A percentile compares a stretch with the other conserved stretches of the same genome.
Evolutionary conservation across 1,140 invertebrate species (phyloP).

Genomic region (Acyrthosiphon pisum): DNA sequence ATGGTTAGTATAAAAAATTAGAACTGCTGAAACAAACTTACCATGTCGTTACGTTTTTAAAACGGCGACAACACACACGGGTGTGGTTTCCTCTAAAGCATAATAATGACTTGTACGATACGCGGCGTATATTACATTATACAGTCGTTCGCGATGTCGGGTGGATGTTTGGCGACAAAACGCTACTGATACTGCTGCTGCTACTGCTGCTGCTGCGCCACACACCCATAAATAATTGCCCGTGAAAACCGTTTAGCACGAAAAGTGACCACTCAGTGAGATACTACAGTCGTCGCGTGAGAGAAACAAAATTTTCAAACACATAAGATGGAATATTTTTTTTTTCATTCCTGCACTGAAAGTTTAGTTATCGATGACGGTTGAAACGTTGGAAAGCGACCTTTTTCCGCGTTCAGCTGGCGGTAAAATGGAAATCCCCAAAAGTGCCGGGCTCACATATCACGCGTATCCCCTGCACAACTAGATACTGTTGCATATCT

Average conservation of each 20-base stretch:
- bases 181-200: too few relatives aligned
- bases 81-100: background rate
- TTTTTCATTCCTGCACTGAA: too few relatives aligned
- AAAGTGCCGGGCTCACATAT: too few relatives aligned
- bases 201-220: too few relatives aligned
- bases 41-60: background rate
- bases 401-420: too few relatives aligned
- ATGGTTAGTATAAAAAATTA: too few relatives aligned
- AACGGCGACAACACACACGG: background rate
- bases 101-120: background rate
- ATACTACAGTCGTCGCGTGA: background rate
- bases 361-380: too few relatives aligned
- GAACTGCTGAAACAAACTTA: background rate
- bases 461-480: too few relatives aligned
- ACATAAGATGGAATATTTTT: background rate
- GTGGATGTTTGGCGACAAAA: background rate
- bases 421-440: too few relatives aligned
- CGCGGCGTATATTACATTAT: background rate
- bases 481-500: too few relatives aligned
- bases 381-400: too few relatives aligned
- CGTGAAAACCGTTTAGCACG: background rate
- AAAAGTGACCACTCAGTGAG: background rate
- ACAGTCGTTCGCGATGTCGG: background rate
- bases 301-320: background rate
- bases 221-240: background rate